Evolutionary conservation across 1,140 invertebrate genomes (phyloP).

Genomic region (Leptinotarsa texana): DNA sequence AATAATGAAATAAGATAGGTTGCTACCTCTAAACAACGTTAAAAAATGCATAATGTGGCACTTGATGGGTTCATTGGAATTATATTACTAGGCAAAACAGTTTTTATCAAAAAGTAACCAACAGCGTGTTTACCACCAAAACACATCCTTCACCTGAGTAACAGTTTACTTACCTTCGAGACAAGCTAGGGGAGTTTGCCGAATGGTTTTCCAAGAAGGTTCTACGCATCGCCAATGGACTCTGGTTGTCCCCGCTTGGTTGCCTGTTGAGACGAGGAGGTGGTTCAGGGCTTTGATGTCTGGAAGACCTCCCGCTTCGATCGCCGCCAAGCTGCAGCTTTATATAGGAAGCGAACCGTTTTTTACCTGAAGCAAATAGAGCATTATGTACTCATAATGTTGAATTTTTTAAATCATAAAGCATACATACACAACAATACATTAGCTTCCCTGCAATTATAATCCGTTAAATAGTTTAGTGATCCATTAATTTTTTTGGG

Average conservation of each 20-base stretch:
- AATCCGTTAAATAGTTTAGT: neutral
- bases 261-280: constrained; percentile 68
- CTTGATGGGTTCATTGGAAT: too few relatives aligned
- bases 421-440: too few relatives aligned
- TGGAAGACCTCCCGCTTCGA: constrained; percentile 49
- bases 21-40: too few relatives aligned
- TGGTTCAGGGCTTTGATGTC: constrained; percentile 67
- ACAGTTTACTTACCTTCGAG: constrained; percentile 60
- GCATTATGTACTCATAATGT: too few relatives aligned
- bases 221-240: constrained; percentile 64
- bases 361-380: constrained; percentile 54
- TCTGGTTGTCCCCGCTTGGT: constrained; percentile 55
- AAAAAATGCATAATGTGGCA: too few relatives aligned
- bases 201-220: constrained; percentile 61
- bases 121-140: too few relatives aligned
- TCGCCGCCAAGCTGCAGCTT: constrained; percentile 66
- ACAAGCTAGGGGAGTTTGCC: constrained; percentile 61
- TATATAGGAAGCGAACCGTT: constrained; percentile 77
- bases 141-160: neutral
- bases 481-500: neutral
- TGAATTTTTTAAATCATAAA: too few relatives aligned
- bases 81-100: too few relatives aligned
- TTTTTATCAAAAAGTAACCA: too few relatives aligned
- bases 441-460: neutral
- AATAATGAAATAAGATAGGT: too few relatives aligned